These are phyloP conservation scores for Steromphala cineraria DNA, from an alignment of 2,888 invertebrate species.

Conservation along the genomic window DNA sequence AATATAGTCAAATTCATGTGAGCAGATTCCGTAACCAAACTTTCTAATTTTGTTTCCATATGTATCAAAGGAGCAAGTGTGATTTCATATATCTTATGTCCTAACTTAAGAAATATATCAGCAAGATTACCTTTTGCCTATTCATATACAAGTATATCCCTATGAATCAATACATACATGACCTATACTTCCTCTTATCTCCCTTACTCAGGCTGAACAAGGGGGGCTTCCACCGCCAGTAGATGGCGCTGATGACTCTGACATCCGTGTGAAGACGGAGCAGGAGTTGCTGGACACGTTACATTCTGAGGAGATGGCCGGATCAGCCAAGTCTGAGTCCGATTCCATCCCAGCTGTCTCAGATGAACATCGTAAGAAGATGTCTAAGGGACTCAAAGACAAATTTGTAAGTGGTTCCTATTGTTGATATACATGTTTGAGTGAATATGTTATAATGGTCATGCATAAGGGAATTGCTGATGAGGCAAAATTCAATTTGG, in stretches of 20 bases:
- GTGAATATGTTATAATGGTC: no score
- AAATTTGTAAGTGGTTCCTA: conserved; percentile 56
- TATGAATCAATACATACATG: neutral
- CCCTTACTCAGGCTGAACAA: conserved; percentile 54
- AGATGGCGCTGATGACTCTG: conserved; percentile 50
- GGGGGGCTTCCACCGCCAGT: conserved; percentile 64
- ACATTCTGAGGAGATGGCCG: conserved; percentile 62
- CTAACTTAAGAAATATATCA: no score
- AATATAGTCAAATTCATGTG: no score
- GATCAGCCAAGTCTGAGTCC: conserved; percentile 52
- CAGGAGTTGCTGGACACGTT: conserved; percentile 58
- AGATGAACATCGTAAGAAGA: conserved; percentile 54
- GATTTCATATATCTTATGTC: no score
- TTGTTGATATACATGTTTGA: neutral
- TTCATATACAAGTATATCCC: no score
- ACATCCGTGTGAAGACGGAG: conserved; percentile 50
- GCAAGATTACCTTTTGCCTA: no score
- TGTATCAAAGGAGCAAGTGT: no score
- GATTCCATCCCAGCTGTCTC: conserved; percentile 54
- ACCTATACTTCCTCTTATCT: neutral
- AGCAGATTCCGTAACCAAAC: no score
- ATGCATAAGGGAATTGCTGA: no score
- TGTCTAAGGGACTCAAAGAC: conserved; percentile 60
- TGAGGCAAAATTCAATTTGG: neutral
- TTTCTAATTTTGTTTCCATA: no score